Evolutionary conservation across 2,888 invertebrate genomes (phyloP), one percentile per base, ranked within the genome.

Genomic region (Osedax frankpressi): DNA sequence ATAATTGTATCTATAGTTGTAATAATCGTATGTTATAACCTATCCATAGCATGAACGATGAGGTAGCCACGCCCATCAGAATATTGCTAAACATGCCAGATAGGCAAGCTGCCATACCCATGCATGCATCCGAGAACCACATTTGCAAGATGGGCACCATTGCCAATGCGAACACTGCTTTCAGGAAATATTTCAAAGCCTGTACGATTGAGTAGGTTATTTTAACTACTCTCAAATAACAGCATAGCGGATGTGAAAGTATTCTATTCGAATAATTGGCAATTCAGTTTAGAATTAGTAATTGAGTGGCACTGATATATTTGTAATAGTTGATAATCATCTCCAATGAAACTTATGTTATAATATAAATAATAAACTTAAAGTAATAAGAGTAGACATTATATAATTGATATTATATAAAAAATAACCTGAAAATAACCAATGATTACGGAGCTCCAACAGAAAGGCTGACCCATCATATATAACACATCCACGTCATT

Each of bases 401-500:
- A n/a, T n/a, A n/a, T n/a, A n/a, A n/a, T n/a, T n/a, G n/a, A n/a
- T n/a, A n/a, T n/a, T n/a, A n/a, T n/a, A n/a, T n/a, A n/a, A n/a
- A n/a, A n/a, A n/a, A n/a, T 44, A 44, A 44, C 44, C 28, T 72
- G 72, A 29, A 30, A 72, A 29, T 72, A 72, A 28, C 72, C 72
- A 28, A 72, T 62, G 14, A 28, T 62, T 6, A 72, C 28, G 28
- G 72, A 72, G 14, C 24, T 24, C 72, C 62, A 63, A 63, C 65
- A 72, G 72, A 72, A 72, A 25, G 72, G 72, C 65, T n/a, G 27
- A 3, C 63, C 62, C 63, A 72, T 62, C 72, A 72, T 72, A 63
- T 72, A 72, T 14, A 72, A 29, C 24, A 72, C 63, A 28, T 72
- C 72, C 28, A 72, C 72, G 63, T 72, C 72, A 19, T 72, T 72